Conservation (phyloP, 2,797 vertebrate species). For the Hyperoplus immaculatus region DNA sequence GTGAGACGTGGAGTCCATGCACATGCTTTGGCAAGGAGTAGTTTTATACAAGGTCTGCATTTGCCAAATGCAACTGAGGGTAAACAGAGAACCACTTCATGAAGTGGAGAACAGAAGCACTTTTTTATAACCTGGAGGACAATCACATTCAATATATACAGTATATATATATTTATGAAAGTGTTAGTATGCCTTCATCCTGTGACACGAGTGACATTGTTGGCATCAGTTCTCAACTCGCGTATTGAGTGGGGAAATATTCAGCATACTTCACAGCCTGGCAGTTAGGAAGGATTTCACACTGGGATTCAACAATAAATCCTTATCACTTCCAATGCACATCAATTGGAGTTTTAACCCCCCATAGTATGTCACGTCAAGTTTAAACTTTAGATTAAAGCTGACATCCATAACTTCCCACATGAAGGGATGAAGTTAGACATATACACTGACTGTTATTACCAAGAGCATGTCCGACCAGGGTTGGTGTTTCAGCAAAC, state of each 20-base stretch:
- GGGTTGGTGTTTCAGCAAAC: neutral
- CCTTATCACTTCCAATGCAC: neutral
- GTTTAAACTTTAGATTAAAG: neutral
- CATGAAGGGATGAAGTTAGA: neutral
- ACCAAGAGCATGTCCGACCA: neutral
- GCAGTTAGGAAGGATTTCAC: neutral
- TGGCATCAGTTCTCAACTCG: neutral
- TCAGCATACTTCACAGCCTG: constrained; percentile 9
- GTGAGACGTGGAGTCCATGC: constrained; percentile 27
- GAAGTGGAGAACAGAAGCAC: neutral
- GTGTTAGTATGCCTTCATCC: no score
- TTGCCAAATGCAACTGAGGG: no score
- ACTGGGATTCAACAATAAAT: neutral
- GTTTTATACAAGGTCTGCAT: constrained; percentile 12
- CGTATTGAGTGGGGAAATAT: constrained; percentile 6
- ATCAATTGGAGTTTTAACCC: neutral
- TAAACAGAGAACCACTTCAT: neutral
- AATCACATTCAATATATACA: no score
- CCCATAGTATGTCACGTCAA: neutral
- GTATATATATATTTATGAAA: no score
- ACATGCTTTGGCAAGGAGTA: neutral
- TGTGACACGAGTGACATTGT: neutral
- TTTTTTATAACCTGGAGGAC: neutral
- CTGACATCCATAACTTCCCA: neutral
- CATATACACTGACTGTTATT: neutral